Evolutionary conservation across 37 sponge, comb jelly and placozoan genomes (phyloP), one percentile per base, ranked within the genome.

Genomic region (Mnemiopsis leidyi): DNA sequence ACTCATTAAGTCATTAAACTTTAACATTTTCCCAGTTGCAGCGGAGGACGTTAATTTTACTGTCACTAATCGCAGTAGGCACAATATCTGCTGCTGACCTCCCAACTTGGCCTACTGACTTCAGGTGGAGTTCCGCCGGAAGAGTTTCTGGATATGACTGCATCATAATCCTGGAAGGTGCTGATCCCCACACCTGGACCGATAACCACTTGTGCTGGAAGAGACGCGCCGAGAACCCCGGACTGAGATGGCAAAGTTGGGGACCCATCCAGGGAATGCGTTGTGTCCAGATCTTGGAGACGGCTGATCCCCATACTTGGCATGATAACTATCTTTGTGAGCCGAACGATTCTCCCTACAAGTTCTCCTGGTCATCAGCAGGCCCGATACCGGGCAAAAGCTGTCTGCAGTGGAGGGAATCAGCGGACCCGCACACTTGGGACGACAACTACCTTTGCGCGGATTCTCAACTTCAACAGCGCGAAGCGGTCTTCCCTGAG

Each of bases 331-430:
- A 71, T 18, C 73, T 71, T 5, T 71, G 73, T 71, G 29, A 29
- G n/a, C 73, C 73, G 3, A 5, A 71, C 73, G n/a, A 71, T 25
- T 71, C 73, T 25, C 73, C 73, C 73, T 71, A 71, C 73, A 71
- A 71, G 29, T 71, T 71, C n/a, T n/a, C 30, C 25, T 71, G 73
- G 73, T 71, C 73, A 71, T 71, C 25, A 7, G 30, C 25, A 23
- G 73, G 73, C 3, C 21, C 25, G 9, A 23, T 23, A 71, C 29
- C 25, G 9, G 73, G 73, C 20, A 71, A 71, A 25, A 71, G 73
- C 30, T 71, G 73, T 28, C 7, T 71, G 21, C 25, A 71, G 73
- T 71, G 73, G 73, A 3, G 2, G 30, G 73, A 71, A 25, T 5
- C 73, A 5, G 73, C 73, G 3, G 73, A 71, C n/a, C 25, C 25